These are phyloP conservation scores for Whitmania pigra DNA, from an alignment of 1,140 invertebrate species.

Conservation along the genomic window DNA sequence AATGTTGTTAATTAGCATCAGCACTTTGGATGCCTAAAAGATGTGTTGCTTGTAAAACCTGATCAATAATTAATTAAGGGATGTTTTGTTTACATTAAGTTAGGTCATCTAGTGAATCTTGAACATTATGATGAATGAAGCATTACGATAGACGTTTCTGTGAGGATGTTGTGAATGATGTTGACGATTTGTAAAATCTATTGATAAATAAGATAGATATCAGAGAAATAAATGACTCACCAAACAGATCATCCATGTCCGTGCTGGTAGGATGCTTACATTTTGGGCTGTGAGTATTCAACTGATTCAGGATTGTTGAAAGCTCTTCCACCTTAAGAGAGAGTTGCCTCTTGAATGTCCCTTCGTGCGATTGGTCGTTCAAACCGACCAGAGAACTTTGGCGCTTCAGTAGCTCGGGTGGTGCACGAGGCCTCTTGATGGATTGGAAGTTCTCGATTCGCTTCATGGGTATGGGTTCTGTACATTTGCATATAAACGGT, in stretches of 20 bases:
- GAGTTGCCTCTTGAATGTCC: conserved; percentile 2
- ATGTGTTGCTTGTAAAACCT: too few relatives aligned
- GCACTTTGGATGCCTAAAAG: too few relatives aligned
- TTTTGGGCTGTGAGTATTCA: conserved; percentile 5
- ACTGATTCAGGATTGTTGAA: background rate
- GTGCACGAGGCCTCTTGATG: conserved; percentile 1
- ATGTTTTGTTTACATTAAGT: background rate
- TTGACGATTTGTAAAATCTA: too few relatives aligned
- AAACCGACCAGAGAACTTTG: background rate
- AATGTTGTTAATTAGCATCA: too few relatives aligned
- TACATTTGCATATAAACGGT: too few relatives aligned
- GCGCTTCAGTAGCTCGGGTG: background rate
- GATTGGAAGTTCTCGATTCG: background rate
- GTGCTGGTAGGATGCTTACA: background rate
- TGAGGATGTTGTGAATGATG: background rate
- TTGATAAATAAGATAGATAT: background rate
- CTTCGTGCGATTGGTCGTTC: conserved; percentile 1
- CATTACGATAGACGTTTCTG: background rate
- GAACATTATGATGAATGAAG: background rate
- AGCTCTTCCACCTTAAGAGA: conserved; percentile 1
- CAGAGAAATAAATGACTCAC: background rate
- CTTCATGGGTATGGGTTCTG: background rate
- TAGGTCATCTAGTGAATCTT: too few relatives aligned
- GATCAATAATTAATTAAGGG: too few relatives aligned
- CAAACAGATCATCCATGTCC: background rate